phyloP scores from a whole-genome alignment of 2,113 vertebrate genomes.

The Neogale vison region DNA sequence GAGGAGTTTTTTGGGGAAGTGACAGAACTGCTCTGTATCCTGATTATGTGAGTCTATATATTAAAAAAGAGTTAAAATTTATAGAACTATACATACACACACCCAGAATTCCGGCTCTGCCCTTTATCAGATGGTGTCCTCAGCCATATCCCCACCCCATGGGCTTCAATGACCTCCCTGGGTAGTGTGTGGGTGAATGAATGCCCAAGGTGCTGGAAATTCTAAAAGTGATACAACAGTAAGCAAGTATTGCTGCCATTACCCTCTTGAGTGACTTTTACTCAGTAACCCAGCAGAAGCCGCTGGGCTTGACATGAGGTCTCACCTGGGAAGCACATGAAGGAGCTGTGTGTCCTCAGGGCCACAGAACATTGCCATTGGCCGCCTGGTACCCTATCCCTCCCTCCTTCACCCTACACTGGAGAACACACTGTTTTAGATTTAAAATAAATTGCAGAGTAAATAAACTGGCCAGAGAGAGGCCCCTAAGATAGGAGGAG shows the following conservation, averaged over 20 bases:
- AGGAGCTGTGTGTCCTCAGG: neutral
- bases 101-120: neutral
- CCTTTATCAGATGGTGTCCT: neutral
- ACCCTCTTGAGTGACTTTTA: neutral
- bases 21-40: neutral
- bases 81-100: neutral
- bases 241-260: neutral
- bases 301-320: neutral
- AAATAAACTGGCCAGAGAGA: neutral
- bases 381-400: neutral
- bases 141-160: neutral
- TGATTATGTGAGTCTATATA: neutral
- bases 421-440: neutral
- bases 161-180: neutral
- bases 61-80: neutral
- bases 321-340: neutral
- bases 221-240: neutral
- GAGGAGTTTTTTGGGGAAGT: neutral
- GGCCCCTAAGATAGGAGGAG: neutral
- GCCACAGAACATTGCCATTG: neutral
- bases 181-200: neutral
- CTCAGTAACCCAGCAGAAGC: neutral
- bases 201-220: neutral
- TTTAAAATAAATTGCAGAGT: neutral
- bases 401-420: neutral